These are phyloP conservation scores for Nezara viridula DNA, from an alignment of 2,888 invertebrate genomes.

Conservation along the genomic window DNA sequence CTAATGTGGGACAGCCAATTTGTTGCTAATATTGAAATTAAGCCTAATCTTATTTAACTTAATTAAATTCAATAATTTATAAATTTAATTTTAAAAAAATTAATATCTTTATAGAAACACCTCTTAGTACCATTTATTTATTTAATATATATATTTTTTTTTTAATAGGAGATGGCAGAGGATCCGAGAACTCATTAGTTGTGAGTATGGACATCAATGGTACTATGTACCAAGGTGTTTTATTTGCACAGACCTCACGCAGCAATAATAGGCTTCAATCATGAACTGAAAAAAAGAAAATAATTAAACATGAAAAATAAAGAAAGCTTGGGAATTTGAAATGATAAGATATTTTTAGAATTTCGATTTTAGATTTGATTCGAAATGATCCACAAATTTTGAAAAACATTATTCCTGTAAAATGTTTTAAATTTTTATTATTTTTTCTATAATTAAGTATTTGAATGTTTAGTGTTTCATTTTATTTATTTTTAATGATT, in stretches of 20 bases:
- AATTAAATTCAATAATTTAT: background rate
- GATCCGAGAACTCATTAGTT: slow-evolving; percentile 85
- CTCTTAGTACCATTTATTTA: slow-evolving; percentile 61
- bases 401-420: background rate
- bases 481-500: slow-evolving; percentile 51
- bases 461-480: slow-evolving; percentile 53
- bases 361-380: background rate
- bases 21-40: background rate
- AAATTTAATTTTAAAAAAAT: background rate
- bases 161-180: slow-evolving; percentile 80
- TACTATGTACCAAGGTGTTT: slow-evolving; percentile 93
- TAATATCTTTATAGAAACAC: background rate
- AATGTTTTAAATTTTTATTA: slow-evolving; percentile 8
- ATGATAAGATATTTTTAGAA: background rate
- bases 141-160: slow-evolving; percentile 64
- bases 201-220: slow-evolving; percentile 98
- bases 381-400: background rate
- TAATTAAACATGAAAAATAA: slow-evolving; percentile 19
- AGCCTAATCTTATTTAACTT: background rate
- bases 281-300: slow-evolving; percentile 51
- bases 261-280: slow-evolving; percentile 63
- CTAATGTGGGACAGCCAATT: background rate
- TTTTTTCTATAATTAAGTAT: slow-evolving; percentile 6
- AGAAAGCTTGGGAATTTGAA: background rate
- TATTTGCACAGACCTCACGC: slow-evolving; percentile 76